Percentiles rank a stretch among this genome's conserved stretches.
Conservation (phyloP, 2,797 vertebrate species). For the Labeo calbasu region DNA sequence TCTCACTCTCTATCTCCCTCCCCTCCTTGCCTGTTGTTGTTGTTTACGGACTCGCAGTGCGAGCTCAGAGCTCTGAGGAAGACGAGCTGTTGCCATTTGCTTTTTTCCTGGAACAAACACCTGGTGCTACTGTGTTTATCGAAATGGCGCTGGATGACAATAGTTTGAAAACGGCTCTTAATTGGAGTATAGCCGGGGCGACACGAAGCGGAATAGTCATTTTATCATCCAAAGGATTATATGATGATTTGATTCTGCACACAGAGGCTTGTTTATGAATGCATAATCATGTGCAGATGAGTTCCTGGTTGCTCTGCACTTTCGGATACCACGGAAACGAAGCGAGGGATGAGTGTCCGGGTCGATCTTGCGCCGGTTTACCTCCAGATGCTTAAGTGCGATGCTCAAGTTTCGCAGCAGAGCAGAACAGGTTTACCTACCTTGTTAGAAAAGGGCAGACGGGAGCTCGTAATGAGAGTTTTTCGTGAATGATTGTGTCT, state of each 20-base stretch:
- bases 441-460: neutral
- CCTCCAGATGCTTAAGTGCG: constrained; percentile 60
- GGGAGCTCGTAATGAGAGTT: neutral
- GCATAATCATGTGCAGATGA: constrained; percentile 55
- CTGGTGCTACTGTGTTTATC: constrained; percentile 72
- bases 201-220: constrained; percentile 47
- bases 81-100: constrained; percentile 59
- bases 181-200: constrained; percentile 48
- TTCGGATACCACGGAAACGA: constrained; percentile 50
- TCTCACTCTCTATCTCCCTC: constrained; percentile 26
- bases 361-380: constrained; percentile 55
- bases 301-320: constrained; percentile 31
- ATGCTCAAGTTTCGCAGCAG: constrained; percentile 42
- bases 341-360: constrained; percentile 52
- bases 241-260: constrained; percentile 55
- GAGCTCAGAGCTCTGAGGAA: constrained; percentile 56
- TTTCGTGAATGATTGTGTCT: constrained; percentile 15
- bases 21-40: constrained; percentile 59
- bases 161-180: constrained; percentile 54
- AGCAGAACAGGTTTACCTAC: constrained; percentile 49
- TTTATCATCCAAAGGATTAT: constrained; percentile 57
- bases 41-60: constrained; percentile 61
- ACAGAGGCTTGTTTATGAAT: constrained; percentile 57
- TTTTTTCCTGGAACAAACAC: constrained; percentile 73
- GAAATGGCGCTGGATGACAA: constrained; percentile 67